Conservation (phyloP, 2,888 invertebrate species). For the Blastobasis lacticolella region DNA sequence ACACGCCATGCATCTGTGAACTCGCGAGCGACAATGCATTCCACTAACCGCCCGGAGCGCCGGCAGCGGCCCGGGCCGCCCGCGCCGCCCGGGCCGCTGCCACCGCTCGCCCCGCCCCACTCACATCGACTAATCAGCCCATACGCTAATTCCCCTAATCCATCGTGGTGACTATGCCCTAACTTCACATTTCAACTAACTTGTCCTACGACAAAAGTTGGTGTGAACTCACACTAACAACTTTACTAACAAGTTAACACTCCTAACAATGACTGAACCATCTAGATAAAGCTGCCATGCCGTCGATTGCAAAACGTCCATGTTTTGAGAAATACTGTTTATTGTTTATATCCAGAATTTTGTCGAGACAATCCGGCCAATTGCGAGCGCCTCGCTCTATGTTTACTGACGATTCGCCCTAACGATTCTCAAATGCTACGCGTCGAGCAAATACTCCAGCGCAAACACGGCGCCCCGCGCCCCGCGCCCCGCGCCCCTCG, state of each 20-base stretch:
- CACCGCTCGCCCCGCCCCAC: conserved; percentile 16
- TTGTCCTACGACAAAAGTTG: conserved; percentile 55
- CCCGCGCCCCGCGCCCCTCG: conserved; percentile 21
- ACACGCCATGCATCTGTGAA: conserved; percentile 88
- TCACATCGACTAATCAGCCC: conserved; percentile 47
- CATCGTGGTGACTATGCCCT: conserved; percentile 56
- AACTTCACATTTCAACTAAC: conserved; percentile 59
- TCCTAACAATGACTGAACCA: conserved; percentile 70
- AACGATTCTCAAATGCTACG: conserved; percentile 71
- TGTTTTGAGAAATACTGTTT: conserved; percentile 62
- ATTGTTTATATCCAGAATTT: conserved; percentile 62
- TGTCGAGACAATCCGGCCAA: conserved; percentile 59
- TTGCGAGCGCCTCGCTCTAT: conserved; percentile 53
- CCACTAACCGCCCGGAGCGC: conserved; percentile 60
- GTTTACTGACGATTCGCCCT: conserved; percentile 65
- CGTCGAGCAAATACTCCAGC: conserved; percentile 59
- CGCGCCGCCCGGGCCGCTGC: conserved; percentile 36
- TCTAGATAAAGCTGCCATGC: conserved; percentile 64
- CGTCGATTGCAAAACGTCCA: conserved; percentile 68
- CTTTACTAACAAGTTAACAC: conserved; percentile 69
- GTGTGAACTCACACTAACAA: conserved; percentile 64
- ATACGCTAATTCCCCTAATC: conserved; percentile 53
- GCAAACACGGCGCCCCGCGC: conserved; percentile 44
- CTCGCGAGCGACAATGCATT: conserved; percentile 72
- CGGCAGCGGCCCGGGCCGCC: conserved; percentile 33